Evolutionary conservation across 2,888 invertebrate species (phyloP).

Genomic region (Drosophila falleni): DNA sequence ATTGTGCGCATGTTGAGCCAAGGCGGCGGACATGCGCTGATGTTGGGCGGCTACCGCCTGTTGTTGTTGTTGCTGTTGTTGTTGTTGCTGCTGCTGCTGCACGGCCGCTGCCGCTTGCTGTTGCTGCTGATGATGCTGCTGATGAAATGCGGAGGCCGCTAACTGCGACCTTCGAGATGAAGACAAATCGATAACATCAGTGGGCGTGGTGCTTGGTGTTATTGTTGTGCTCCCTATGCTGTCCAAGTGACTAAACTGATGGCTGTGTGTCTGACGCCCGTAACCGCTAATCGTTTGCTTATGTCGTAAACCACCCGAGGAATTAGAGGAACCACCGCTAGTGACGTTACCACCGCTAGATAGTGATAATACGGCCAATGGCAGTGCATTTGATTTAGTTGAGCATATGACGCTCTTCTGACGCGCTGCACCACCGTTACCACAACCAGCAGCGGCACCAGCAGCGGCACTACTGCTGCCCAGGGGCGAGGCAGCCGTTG

Average conservation of each 20-base stretch:
- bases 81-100: constrained; percentile 81
- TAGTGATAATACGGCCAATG: constrained; percentile 67
- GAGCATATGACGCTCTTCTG: constrained; percentile 85
- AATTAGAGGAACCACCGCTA: constrained; percentile 14
- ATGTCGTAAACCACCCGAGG: constrained; percentile 43
- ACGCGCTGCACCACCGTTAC: constrained; percentile 45
- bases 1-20: constrained; percentile 72
- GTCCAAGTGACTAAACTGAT: constrained; percentile 57
- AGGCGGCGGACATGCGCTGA: constrained; percentile 69
- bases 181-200: constrained; percentile 86
- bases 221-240: constrained; percentile 63
- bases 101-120: constrained; percentile 72
- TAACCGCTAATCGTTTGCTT: constrained; percentile 49
- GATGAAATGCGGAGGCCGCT: constrained; percentile 81
- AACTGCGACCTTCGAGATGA: constrained; percentile 86
- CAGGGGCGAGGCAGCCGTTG: constrained; percentile 70
- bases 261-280: constrained; percentile 71
- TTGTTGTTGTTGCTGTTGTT: constrained; percentile 81
- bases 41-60: constrained; percentile 79
- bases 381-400: constrained; percentile 75
- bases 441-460: constrained; percentile 7
- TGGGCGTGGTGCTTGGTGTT: constrained; percentile 79
- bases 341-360: constrained; percentile 32
- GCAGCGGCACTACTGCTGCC: constrained; percentile 34
- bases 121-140: constrained; percentile 81